Base-by-base conservation (phyloP, 2,888 invertebrate genomes). In the Phoenoteleia sp. region DNA sequence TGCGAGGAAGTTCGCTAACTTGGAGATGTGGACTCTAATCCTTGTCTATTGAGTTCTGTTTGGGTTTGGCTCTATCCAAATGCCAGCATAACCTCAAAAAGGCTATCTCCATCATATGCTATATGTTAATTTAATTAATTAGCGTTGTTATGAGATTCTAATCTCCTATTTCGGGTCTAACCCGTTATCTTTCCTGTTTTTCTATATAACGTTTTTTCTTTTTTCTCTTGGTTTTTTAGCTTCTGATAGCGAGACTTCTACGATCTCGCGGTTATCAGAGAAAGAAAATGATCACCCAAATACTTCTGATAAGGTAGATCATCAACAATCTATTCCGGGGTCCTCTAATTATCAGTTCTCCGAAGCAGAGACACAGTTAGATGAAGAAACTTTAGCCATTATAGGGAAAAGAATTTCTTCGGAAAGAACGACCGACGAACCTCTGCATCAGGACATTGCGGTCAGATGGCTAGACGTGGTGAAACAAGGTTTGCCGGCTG, bases 401-500 rank as follows among this genome's bases (percentile, higher is more conserved):
- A 39, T 66, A 17, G 75, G 75, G n/a, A 66, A 75, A 25, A 1
- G 66, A 29, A 21, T 64, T 11, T n/a, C 27, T 11, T 23, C 36
- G 11, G 62, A 69, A 17, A 47, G 39, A n/a, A 0, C n/a, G 13
- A 25, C 11, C n/a, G 60, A 45, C 11, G 36, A 33, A 15, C 39
- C 69, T 19, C 23, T 77, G 4, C 60, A 77, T 19, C 17, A 29
- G 2, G 69, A 77, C 2, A 23, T 69, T 60, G 62, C 49, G 9
- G 36, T 60, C 15, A 47, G 58, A 1, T 58, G 52, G 60, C 9
- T 49, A 11, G 67, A 76, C n/a, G 42, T 67, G 5, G 27, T 58
- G 7, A 42, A 42, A 36, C 39, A 76, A 45, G 76, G 58, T 11
- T 21, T 76, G n/a, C 56, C 56, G 9, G 33, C 15, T 6, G 52